Base-by-base conservation (phyloP, 2,113 vertebrate genomes). In the Malurus elegans region DNA sequence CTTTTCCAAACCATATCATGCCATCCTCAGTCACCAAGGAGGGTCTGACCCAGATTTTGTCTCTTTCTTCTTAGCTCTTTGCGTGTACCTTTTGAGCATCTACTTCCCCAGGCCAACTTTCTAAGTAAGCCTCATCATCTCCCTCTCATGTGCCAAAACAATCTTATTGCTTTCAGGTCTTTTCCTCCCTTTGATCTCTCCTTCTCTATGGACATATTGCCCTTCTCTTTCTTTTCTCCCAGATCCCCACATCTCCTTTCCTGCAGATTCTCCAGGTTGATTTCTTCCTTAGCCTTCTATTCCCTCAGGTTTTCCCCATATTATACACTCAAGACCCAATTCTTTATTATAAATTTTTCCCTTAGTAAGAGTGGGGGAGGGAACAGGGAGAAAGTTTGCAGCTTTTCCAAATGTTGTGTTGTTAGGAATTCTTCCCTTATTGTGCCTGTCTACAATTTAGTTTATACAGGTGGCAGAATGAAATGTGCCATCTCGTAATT, bases 401-500 rank as follows among this genome's bases (percentile, higher is more conserved):
- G 84, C 62, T 42, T 82, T 85, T 82, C 91, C 81, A 95, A 88
- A 84, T 36, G 65, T 95, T 96, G 83, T 95, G 88, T 90, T 66
- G 71, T 86, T 88, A 73, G 79, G 92, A 96, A 80, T 47, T 47
- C 10, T n/a, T 93, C 56, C 86, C 90, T 95, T 93, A 94, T 93
- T 97, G 83, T 91, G 92, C 88, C 85, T 95, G 95, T 93, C 90
- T 96, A 96, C 97, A 97, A 81, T 84, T 76, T 87, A 94, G 95
- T 94, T 97, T 93, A 95, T 98, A 97, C 97, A 97, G 97, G 97
- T 96, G 96, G 96, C 91, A 95, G 96, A 97, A 98, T 97, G 96
- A 97, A 97, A 96, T 90, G 85, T 94, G 95, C 95, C 96, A 94
- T 97, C 97, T 98, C 79, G 60, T 97, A 97, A 98, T 98, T 98